Base-by-base conservation (phyloP, 2,888 invertebrate species). In the Lysandra coridon region DNA sequence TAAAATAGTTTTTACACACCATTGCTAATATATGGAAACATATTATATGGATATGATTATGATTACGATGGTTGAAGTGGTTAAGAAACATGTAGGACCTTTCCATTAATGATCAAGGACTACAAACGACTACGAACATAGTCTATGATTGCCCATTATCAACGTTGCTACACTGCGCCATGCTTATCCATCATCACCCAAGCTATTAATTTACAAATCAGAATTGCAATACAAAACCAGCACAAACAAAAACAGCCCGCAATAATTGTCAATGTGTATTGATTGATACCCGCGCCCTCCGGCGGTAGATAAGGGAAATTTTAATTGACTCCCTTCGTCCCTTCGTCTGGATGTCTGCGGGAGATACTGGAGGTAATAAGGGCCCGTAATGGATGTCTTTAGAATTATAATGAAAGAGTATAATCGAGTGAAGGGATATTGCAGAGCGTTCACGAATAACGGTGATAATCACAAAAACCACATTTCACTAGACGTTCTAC, bases 291-390 rank as follows among this genome's bases (percentile, higher is more conserved):
- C 81, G 79, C 83, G 82, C 84, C 85, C 84, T 83, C 79, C 82
- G 83, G 85, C 84, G 86, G 82, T 83, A 84, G 85, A 85, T 86
- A 85, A 85, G 84, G 85, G 83, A 85, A 85, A 85, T 87, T 88
- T 87, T 87, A 88, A 88, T 88, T 87, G 86, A 84, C 83, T 83
- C 82, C 85, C 85, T 74, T 80, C 81, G 82, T 83, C 81, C 83
- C 83, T 82, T 83, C 76, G 60, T 78, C 53, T 83, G 84, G 83
- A 82, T 83, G 85, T 82, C 84, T 83, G 83, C 81, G 80, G 80
- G 82, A 82, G 82, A 83, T 83, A 83, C 80, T 79, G 80, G 79
- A 80, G 81, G 80, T 80, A 82, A 80, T 81, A 23, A 53, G 76
- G 33, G 37, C 23, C 5, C 17, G 5, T 69, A 69, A 69, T 33